Evolutionary conservation across 2,113 vertebrate genomes (phyloP).

Genomic region (Chaetodon auriga): DNA sequence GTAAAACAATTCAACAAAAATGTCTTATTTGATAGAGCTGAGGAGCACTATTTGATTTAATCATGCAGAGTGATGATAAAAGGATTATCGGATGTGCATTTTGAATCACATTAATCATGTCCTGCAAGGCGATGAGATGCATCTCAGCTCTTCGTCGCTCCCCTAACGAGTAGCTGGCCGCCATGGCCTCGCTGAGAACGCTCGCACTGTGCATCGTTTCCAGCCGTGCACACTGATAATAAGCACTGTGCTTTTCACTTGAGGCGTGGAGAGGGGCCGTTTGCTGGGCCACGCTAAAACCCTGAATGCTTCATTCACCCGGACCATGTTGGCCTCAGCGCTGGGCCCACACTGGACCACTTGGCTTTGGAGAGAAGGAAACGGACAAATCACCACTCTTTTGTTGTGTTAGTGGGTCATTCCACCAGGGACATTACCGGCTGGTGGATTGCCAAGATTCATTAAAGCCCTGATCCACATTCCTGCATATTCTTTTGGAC

Average conservation of each 20-base stretch:
- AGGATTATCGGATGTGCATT: constrained; percentile 13
- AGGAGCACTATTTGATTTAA: constrained; percentile 17
- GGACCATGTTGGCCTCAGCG: constrained; percentile 41
- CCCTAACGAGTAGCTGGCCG: constrained; percentile 42
- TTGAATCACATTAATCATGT: constrained; percentile 24
- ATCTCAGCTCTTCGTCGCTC: neutral
- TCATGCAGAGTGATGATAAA: neutral
- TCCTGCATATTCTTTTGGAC: constrained; percentile 37
- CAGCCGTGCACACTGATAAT: constrained; percentile 64
- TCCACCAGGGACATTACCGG: constrained; percentile 30
- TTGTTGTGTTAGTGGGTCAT: constrained; percentile 56
- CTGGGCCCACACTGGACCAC: neutral
- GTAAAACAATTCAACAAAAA: neutral
- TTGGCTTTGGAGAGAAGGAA: constrained; percentile 30
- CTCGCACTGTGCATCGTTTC: constrained; percentile 45
- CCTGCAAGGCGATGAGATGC: constrained; percentile 13
- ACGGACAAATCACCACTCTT: constrained; percentile 42
- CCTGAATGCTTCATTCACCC: constrained; percentile 64
- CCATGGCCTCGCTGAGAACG: constrained; percentile 21
- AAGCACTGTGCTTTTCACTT: constrained; percentile 48
- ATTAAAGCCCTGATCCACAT: constrained; percentile 56
- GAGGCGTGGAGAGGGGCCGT: constrained; percentile 42
- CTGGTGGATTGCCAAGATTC: constrained; percentile 54
- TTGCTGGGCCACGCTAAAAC: constrained; percentile 46
- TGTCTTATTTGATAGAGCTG: neutral